Evolutionary conservation across 2,888 invertebrate genomes (phyloP).

Genomic region (Sminthurinus aureus): DNA sequence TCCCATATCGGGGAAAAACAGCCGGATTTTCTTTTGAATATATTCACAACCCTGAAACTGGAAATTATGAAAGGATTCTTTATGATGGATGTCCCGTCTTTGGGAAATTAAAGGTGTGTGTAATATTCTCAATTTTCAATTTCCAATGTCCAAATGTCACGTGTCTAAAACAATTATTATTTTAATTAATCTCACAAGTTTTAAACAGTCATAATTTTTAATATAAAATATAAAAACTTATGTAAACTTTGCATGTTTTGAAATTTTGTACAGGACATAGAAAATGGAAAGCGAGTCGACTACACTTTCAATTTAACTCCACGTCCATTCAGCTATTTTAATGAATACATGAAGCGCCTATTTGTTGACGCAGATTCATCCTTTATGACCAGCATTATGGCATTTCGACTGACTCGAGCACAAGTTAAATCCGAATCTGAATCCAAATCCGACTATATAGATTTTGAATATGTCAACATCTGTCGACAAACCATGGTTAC

Average conservation of each 20-base stretch:
- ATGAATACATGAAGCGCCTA: not conserved
- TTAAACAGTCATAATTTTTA: no score
- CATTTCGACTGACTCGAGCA: not conserved
- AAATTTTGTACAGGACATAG: not conserved
- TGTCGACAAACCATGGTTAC: not conserved
- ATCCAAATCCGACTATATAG: no score
- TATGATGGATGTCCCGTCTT: not conserved
- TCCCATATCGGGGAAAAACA: not conserved
- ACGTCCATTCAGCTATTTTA: not conserved
- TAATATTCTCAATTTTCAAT: not conserved
- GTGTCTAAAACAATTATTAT: not conserved
- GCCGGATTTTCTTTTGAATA: not conserved
- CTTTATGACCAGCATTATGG: not conserved
- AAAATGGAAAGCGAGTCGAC: not conserved
- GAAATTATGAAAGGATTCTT: not conserved
- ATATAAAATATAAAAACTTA: no score
- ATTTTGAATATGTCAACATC: not conserved
- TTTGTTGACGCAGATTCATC: not conserved
- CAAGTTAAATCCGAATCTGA: not conserved
- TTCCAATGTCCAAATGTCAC: not conserved
- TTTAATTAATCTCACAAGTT: not conserved
- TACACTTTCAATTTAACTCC: not conserved
- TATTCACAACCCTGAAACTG: not conserved
- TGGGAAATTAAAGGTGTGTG: conserved; percentile 5
- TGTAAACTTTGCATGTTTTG: no score